Evolutionary conservation across 2,797 vertebrate genomes (phyloP), one percentile per base, ranked within the genome.

Genomic region (Rhabdophis nuchalis): DNA sequence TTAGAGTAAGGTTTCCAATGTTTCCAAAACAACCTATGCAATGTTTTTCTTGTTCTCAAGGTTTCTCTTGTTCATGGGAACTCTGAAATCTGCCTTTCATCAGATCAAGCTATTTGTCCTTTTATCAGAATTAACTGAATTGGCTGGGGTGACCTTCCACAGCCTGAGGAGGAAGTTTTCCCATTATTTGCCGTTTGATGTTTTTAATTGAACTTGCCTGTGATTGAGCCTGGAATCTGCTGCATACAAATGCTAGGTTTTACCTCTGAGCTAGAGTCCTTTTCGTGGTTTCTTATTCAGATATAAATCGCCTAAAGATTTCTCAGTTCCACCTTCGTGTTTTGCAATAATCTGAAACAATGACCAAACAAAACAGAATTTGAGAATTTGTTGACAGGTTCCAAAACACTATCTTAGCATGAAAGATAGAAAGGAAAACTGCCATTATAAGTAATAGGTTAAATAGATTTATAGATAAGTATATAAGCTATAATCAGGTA

Each of bases 381-480:
- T 46, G 20, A 27, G 61, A 88, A 56, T 58, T 57, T 56, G 12
- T 82, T 14, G 16, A 50, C 2, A 64, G 23, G 29, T 6, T 20
- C 18, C 14, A 54, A 32, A 23, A 41, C 16, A 87, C 92, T 86
- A 89, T 61, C 92, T 9, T 0, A 57, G 60, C 23, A 27, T 0
- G 12, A 29, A 12, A 29, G 46, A 6, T 5, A 50, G 46, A 50
- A 50, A 50, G 46, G 12, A 27, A 12, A 29, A 1, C 3, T n/a
- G n/a, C n/a, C n/a, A n/a, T n/a, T n/a, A n/a, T n/a, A n/a, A n/a
- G n/a, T n/a, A n/a, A n/a, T n/a, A n/a, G n/a, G n/a, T n/a, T n/a
- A n/a, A n/a, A n/a, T n/a, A n/a, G n/a, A n/a, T n/a, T n/a, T n/a
- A n/a, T n/a, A n/a, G n/a, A n/a, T n/a, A n/a, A n/a, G n/a, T n/a